Evolutionary conservation across 2,797 vertebrate species (phyloP).

Genomic region (Podarcis siculus): DNA sequence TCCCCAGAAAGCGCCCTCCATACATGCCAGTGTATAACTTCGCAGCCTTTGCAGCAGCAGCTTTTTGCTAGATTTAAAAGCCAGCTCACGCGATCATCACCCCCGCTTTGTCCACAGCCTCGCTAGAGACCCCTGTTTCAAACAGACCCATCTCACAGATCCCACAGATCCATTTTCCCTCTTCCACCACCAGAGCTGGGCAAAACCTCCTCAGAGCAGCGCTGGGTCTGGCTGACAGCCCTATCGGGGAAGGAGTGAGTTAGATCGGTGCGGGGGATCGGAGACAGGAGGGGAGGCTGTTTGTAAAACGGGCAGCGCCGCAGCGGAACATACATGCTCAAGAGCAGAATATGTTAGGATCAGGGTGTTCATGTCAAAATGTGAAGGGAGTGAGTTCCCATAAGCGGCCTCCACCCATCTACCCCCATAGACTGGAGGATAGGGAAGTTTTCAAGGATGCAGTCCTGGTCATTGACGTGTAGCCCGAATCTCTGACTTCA

Average conservation of each 20-base stretch:
- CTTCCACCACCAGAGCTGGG: not conserved
- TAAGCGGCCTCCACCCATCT: not conserved
- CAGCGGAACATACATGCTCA: not conserved
- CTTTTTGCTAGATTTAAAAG: not conserved
- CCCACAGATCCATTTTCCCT: not conserved
- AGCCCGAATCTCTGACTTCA: not conserved
- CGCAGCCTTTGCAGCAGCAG: too few species aligned
- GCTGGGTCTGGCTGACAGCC: not conserved
- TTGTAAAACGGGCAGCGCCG: not conserved
- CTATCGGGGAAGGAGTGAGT: not conserved
- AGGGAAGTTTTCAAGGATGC: not conserved
- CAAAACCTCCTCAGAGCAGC: not conserved
- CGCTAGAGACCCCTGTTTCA: not conserved
- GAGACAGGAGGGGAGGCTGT: not conserved
- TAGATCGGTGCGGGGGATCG: not conserved
- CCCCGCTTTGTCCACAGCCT: not conserved
- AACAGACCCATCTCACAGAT: not conserved
- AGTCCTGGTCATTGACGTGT: not conserved
- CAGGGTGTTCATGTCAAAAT: not conserved
- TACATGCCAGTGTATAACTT: too few species aligned
- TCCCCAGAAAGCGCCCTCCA: too few species aligned
- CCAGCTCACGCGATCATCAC: not conserved
- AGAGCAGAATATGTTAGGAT: not conserved
- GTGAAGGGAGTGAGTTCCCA: not conserved
- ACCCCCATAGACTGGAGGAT: not conserved